Base-by-base conservation (phyloP, 2,888 invertebrate species). In the Leptothorax acervorum region DNA sequence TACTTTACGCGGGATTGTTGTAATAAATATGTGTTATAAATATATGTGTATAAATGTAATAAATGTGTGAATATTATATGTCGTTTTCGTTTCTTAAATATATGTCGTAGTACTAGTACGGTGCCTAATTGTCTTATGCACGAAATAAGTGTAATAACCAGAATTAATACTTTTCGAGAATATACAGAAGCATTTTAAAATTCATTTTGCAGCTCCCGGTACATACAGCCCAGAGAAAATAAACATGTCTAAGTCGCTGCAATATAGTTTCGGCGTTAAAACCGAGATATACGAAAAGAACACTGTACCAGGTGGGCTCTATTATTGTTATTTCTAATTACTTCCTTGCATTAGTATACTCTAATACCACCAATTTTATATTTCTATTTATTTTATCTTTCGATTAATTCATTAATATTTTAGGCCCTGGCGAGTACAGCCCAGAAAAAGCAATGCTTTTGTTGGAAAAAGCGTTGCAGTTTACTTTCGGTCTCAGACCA, bases 401-500 rank as follows among this genome's bases (percentile, higher is more conserved):
- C 53, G 73, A 86, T 57, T 12, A 23, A 23, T 23, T 23, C 23
- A 23, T 23, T 23, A 35, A 79, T 45, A 70, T 51, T 79, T 1
- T 12, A 90, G 95, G 95, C 86, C 95, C 95, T 9, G 95, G 95
- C 51, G 94, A 95, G 63, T 96, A 96, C 91, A 94, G 93, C 89
- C 95, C 95, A 39, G 95, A 95, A 88, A 95, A 95, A 88, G 90
- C 95, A 11, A 94, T 94, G 87, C 87, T 92, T 87, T 87, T 94
- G 23, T 90, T 94, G 79, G 92, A 92, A 82, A 92, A 93, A 86
- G 92, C 94, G 18, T 90, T 93, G 63, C 93, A 88, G 82, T 94
- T 93, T 84, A 92, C 93, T 35, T 94, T 94, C 74, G 94, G 94
- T 53, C 85, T 92, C 42, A 93, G 90, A 92, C 90, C 92, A 23